phyloP scores from a whole-genome alignment of 2,113 vertebrate species.

The Mobula hypostoma region DNA sequence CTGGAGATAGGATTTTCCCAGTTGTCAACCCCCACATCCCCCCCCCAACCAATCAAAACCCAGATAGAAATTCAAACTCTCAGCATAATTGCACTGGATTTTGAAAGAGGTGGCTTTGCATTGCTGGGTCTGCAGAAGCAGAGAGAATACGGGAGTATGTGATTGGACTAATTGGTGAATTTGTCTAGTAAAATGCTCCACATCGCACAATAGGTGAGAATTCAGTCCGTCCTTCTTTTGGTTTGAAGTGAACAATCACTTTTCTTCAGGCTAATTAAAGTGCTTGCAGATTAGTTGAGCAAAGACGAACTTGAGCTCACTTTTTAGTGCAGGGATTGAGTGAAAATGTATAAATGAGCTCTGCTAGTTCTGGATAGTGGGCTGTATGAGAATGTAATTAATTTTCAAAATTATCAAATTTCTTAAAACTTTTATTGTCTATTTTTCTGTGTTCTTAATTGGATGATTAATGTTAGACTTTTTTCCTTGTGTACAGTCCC shows the following conservation, averaged over 20 bases:
- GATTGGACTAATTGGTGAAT: slow-evolving; percentile 51
- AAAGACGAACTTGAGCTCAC: background rate
- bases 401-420: slow-evolving; percentile 59
- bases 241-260: slow-evolving; percentile 41
- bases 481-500: slow-evolving; percentile 51
- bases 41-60: background rate
- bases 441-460: slow-evolving; percentile 63
- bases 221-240: slow-evolving; percentile 19
- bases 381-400: slow-evolving; percentile 53
- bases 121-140: slow-evolving; percentile 2
- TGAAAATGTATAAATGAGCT: background rate
- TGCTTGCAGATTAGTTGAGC: slow-evolving; percentile 36
- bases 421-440: slow-evolving; percentile 64
- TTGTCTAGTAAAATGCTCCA: slow-evolving; percentile 36
- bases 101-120: slow-evolving; percentile 19
- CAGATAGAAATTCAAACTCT: background rate
- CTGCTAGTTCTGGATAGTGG: slow-evolving; percentile 47
- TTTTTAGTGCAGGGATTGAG: background rate
- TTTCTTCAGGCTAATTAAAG: slow-evolving; percentile 41
- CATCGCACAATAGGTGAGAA: slow-evolving; percentile 27
- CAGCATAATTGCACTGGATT: slow-evolving; percentile 22
- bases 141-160: slow-evolving; percentile 38
- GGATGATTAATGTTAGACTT: slow-evolving; percentile 59
- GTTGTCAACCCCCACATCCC: background rate
- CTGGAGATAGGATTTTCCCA: slow-evolving; percentile 8